Evolutionary conservation across 2,888 invertebrate genomes (phyloP).

Genomic region (Melangyna quadrimaculata): DNA sequence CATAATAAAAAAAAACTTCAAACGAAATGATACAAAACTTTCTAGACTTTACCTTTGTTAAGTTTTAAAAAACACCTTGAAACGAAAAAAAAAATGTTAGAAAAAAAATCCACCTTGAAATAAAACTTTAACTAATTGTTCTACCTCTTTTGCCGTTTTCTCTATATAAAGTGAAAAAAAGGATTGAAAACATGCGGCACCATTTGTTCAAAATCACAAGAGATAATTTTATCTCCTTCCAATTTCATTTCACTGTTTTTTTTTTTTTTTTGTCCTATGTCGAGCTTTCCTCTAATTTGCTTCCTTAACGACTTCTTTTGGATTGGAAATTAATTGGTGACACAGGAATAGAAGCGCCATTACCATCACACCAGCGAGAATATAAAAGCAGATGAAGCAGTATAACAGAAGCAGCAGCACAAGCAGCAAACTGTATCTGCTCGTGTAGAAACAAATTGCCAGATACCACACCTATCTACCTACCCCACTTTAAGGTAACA

Average conservation of each 20-base stretch:
- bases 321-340: slow-evolving; percentile 63
- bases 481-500: not conserved
- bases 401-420: not conserved
- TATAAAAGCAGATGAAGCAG: not conserved
- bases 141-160: not conserved
- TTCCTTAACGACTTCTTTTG: slow-evolving; percentile 31
- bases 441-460: slow-evolving; percentile 16
- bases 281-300: not conserved
- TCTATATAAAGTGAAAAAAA: not conserved
- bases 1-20: not conserved
- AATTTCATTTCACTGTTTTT: not conserved
- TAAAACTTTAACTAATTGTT: slow-evolving; percentile 8
- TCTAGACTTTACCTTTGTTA: not conserved
- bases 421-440: not conserved
- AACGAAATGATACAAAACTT: not conserved
- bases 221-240: slow-evolving; percentile 40
- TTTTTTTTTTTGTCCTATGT: not conserved
- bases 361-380: not conserved
- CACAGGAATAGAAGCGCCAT: slow-evolving; percentile 24
- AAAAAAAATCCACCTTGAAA: not conserved
- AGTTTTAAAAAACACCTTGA: not conserved
- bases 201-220: slow-evolving; percentile 23
- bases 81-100: not conserved
- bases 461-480: not conserved
- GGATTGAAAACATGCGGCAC: not conserved